phyloP scores from a whole-genome alignment of 23 tunicate genomes.

The Trididemnum clinides region DNA sequence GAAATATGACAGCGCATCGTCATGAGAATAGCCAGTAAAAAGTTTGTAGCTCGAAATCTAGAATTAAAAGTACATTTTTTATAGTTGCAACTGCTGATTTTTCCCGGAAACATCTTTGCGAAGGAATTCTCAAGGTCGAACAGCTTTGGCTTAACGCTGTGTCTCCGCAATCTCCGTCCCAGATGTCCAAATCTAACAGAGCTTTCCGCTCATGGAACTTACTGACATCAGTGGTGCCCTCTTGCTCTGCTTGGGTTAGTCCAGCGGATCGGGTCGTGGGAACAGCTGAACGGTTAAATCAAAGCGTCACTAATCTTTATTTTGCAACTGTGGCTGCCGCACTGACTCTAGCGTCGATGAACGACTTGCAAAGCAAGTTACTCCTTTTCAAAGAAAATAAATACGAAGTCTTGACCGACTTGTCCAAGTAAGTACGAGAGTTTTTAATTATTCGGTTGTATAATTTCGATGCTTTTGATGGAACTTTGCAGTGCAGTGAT shows the following conservation, averaged over 20 bases:
- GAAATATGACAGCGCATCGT: no score
- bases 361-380: neutral
- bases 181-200: conserved; percentile 35
- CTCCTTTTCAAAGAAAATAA: conserved; percentile 1
- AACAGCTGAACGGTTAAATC: neutral
- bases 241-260: conserved; percentile 71
- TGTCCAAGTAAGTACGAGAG: conserved; percentile 48
- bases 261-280: conserved; percentile 63
- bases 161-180: conserved; percentile 53
- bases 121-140: conserved; percentile 67
- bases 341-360: neutral
- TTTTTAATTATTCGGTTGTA: no score
- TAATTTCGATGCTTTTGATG: no score
- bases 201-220: conserved; percentile 69
- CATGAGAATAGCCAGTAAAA: no score
- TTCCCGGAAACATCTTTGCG: conserved; percentile 37
- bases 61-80: no score
- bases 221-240: conserved; percentile 59
- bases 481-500: no score
- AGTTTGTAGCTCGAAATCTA: no score
- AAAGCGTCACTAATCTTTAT: neutral
- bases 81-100: neutral
- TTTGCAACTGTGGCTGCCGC: conserved; percentile 1
- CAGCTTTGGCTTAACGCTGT: conserved; percentile 78
- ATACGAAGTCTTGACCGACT: conserved; percentile 41